Percentiles rank a stretch among this genome's conserved stretches.
Evolutionary conservation across 2,797 vertebrate species (phyloP).

Genomic region (Centroberyx gerrardi): DNA sequence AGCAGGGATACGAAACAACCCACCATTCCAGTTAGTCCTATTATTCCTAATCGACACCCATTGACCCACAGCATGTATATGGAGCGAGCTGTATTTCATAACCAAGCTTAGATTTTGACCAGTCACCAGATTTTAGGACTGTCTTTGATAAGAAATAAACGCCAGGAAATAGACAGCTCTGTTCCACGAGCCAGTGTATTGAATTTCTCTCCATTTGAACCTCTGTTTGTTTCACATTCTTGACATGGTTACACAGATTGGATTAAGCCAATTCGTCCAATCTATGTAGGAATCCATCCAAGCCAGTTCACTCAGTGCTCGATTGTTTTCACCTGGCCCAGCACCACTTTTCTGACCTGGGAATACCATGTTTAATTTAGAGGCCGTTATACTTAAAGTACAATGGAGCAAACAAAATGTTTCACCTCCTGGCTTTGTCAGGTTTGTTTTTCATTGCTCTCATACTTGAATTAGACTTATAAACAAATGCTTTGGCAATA

Average conservation of each 20-base stretch:
- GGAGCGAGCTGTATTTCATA: conserved; percentile 37
- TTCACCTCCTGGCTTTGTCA: background rate
- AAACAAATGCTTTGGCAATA: background rate
- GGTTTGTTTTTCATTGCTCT: background rate
- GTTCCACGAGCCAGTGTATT: conserved; percentile 13
- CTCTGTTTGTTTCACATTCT: conserved; percentile 36
- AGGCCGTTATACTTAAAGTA: background rate
- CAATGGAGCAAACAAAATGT: background rate
- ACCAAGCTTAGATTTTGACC: conserved; percentile 18
- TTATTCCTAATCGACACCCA: conserved; percentile 41
- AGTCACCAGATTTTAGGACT: conserved; percentile 7
- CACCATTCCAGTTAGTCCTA: conserved; percentile 41
- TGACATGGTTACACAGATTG: conserved; percentile 1
- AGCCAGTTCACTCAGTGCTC: background rate
- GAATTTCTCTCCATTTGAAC: conserved; percentile 5
- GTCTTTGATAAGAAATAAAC: conserved; percentile 20
- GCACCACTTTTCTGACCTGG: background rate
- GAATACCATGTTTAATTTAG: background rate
- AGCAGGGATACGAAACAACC: conserved; percentile 46
- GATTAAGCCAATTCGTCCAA: conserved; percentile 2
- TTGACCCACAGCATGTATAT: background rate
- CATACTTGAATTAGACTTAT: background rate
- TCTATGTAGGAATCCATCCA: background rate
- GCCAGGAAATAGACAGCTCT: background rate
- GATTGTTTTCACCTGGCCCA: background rate